Base-by-base conservation (phyloP, 2,888 invertebrate species). In the Mesorhabditis spiculigera region DNA sequence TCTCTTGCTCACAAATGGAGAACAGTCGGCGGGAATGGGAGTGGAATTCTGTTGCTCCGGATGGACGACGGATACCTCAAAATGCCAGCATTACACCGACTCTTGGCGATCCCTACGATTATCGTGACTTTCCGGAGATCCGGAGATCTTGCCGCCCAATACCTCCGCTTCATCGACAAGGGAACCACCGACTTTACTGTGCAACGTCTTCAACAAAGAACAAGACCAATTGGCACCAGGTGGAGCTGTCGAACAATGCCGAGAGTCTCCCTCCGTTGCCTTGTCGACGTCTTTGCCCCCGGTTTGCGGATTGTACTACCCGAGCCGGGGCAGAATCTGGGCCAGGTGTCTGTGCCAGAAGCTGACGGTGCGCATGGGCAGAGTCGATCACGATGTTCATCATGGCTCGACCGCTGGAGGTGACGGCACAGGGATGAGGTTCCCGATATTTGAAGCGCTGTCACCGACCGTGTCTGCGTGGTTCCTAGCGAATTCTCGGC, bases 381-480 rank as follows among this genome's bases (percentile, higher is more conserved):
- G 70, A 5, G 68, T 79, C 3, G 67, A 70, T n/a, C n/a, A 71
- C 75, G 6, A 68, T 75, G 2, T 72, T 79, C 62, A 79, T 78
- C 4, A 77, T 80, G 73, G 77, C 78, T 45, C 71, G 74, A 5
- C 78, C 79, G 63, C 73, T 79, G 45, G 80, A 80, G 45, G 58
- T 73, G 68, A 74, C 76, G 0, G 75, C 74, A 4, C 75, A n/a
- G 77, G 6, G 65, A 79, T 42, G 79, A 81, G n/a, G 62, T 80
- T 80, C 68, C 79, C 82, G 0, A 73, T 85, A 43, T 85, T 80
- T 71, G 83, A 85, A 70, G 77, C 80, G 10, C 66, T 85, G 41
- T 73, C 79, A 4, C 83, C 84, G 8, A 72, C 78, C 0, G 68
- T 84, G 43, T 77, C 75, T 13, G 76, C 79, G 2, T 85, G 85